phyloP scores from a whole-genome alignment of 2,888 invertebrate genomes.

The Cremastinae sp. region DNA sequence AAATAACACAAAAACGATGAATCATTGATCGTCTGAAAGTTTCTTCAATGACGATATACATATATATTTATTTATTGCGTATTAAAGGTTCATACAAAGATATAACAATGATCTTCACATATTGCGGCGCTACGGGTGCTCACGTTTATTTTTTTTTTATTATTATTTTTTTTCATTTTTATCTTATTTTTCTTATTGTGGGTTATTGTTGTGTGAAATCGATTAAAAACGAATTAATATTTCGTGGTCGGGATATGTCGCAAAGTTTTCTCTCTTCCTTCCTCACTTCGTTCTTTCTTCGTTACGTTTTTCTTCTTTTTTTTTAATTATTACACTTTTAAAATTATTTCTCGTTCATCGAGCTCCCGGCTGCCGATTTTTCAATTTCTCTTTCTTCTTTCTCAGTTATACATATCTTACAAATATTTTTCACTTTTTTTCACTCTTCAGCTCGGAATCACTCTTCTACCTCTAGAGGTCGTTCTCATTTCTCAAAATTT shows the following conservation, averaged over 20 bases:
- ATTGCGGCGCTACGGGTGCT: constrained; percentile 69
- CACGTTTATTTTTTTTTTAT: constrained; percentile 60
- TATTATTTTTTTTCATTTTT: constrained; percentile 39
- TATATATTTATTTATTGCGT: constrained; percentile 72
- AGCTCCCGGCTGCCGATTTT: constrained; percentile 45
- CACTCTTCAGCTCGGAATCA: constrained; percentile 12
- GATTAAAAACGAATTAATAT: constrained; percentile 62
- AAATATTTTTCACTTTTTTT: constrained; percentile 9
- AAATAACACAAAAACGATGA: constrained; percentile 2
- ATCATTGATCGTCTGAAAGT: constrained; percentile 22
- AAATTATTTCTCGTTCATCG: constrained; percentile 36
- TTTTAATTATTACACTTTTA: constrained; percentile 22
- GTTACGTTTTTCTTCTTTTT: constrained; percentile 16
- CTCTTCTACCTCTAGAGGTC: not conserved
- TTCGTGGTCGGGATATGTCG: constrained; percentile 66
- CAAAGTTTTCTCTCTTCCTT: constrained; percentile 52
- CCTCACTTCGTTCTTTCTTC: constrained; percentile 18
- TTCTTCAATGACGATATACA: constrained; percentile 69
- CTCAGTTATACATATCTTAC: constrained; percentile 43
- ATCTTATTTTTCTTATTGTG: constrained; percentile 45
- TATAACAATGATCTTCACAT: constrained; percentile 73
- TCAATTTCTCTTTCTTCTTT: not conserved
- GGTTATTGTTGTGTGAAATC: constrained; percentile 58
- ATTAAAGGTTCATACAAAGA: constrained; percentile 76
- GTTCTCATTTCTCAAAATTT: not conserved